Evolutionary conservation across 2,797 vertebrate genomes (phyloP).

Genomic region (Nannoperca australis): DNA sequence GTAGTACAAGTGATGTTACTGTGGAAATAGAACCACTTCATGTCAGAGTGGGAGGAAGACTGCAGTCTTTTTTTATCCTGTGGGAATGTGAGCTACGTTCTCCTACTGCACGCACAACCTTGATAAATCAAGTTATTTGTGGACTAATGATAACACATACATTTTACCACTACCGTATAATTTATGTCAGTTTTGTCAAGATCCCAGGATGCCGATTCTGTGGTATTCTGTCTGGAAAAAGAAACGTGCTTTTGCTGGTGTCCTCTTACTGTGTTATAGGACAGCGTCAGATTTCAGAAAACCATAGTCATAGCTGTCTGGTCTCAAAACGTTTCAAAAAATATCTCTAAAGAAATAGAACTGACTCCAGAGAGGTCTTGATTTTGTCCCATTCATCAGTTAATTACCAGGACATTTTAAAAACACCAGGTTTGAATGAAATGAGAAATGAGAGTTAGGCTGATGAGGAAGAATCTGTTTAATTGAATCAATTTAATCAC

Average conservation of each 20-base stretch:
- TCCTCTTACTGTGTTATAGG: not conserved
- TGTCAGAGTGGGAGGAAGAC: constrained; percentile 45
- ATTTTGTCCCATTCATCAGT: not conserved
- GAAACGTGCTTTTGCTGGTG: not conserved
- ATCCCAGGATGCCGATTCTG: not conserved
- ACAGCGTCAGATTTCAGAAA: not conserved
- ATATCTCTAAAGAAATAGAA: not conserved
- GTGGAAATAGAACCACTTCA: constrained; percentile 48
- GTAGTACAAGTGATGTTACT: constrained; percentile 39
- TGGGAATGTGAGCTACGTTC: constrained; percentile 8
- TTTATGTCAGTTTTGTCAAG: not conserved
- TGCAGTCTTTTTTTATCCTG: constrained; percentile 23
- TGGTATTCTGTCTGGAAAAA: not conserved
- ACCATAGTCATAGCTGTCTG: not conserved
- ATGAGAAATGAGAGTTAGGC: not conserved
- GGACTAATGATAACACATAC: not conserved
- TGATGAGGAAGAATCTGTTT: not conserved
- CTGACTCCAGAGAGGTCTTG: not conserved
- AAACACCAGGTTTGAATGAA: not conserved
- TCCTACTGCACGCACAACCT: constrained; percentile 13
- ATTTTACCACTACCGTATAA: not conserved
- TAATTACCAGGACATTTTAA: not conserved
- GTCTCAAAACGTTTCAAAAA: not conserved
- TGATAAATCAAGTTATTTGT: constrained; percentile 23
- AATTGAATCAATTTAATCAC: not conserved